Base-by-base conservation (phyloP, 2,888 invertebrate genomes). In the Bellardia bayeri region DNA sequence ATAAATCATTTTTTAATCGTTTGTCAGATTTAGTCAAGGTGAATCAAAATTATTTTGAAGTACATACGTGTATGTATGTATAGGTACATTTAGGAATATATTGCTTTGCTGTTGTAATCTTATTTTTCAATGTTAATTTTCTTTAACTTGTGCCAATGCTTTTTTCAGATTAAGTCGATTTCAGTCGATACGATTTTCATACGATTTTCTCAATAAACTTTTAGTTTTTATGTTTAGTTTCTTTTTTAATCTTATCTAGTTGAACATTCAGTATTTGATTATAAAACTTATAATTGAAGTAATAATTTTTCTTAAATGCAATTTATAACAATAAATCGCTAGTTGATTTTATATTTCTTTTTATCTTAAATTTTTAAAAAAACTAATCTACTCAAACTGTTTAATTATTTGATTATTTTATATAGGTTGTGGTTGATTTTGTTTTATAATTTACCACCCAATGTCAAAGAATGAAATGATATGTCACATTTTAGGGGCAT, bases 141-240 rank as follows among this genome's bases (percentile, higher is more conserved):
- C 7, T 33, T 33, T 63, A 63, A 37, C 9, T 49, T 13, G 5
- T 49, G 14, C 4, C 49, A 49, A n/a, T 49, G 49, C 4, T 3
- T 4, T 0, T 49, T 51, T 63, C 6, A 63, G 58, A 66, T 66
- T 66, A 14, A 8, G 23, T 23, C 23, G 23, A 23, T 23, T 23
- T 14, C 45, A 51, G 14, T 69, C 45, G n/a, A 69, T 51, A 33
- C 51, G 1, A 51, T 69, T 51, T 69, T 33, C 51, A 51, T 58
- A 58, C 2, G 0, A 6, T n/a, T 51, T 51, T 51, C 51, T 51
- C n/a, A n/a, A n/a, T 30, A 58, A 13, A 54, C 37, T 6, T 37
- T 37, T 16, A 16, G 8, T 16, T 16, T 16, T 54, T 16, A 16
- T 54, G n/a, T 16, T 54, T 11, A 1, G 5, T 51, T 51, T 51